Conservation (phyloP, 2,888 invertebrate genomes). For the Drosophila glabriapex region DNA sequence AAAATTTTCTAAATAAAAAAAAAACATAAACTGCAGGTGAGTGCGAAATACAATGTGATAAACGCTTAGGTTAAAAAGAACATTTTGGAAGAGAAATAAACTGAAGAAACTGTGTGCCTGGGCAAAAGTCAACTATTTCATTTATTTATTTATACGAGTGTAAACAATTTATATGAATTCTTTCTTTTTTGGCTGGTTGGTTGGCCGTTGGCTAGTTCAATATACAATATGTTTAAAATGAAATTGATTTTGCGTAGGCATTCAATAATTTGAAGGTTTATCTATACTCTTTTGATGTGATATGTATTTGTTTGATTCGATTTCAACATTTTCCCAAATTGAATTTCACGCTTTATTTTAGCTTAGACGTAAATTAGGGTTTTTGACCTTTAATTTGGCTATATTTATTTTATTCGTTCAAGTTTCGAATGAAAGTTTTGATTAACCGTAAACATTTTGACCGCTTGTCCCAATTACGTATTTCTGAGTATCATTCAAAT, state of each 20-base stretch:
- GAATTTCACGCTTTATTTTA: background rate
- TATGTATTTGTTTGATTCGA: background rate
- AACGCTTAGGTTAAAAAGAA: background rate
- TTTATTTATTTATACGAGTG: background rate
- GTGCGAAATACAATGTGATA: slow-evolving; percentile 5
- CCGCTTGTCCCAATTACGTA: background rate
- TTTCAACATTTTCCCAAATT: background rate
- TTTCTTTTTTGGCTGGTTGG: background rate
- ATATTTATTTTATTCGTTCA: background rate
- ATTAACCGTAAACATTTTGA: background rate
- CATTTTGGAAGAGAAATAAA: background rate
- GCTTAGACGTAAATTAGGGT: background rate
- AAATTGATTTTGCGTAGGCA: slow-evolving; percentile 1
- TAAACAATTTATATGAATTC: background rate
- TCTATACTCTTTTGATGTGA: background rate
- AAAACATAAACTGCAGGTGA: slow-evolving; percentile 26
- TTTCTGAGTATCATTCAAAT: background rate
- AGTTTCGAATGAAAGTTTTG: background rate
- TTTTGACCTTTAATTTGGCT: background rate
- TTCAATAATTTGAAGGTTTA: background rate
- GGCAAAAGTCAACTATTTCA: background rate
- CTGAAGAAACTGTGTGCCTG: background rate
- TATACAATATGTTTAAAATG: background rate
- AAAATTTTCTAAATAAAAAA: slow-evolving; percentile 7
- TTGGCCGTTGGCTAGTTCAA: background rate